Base-by-base conservation (phyloP, 1,140 invertebrate species). In the Pachypsylla venusta region DNA sequence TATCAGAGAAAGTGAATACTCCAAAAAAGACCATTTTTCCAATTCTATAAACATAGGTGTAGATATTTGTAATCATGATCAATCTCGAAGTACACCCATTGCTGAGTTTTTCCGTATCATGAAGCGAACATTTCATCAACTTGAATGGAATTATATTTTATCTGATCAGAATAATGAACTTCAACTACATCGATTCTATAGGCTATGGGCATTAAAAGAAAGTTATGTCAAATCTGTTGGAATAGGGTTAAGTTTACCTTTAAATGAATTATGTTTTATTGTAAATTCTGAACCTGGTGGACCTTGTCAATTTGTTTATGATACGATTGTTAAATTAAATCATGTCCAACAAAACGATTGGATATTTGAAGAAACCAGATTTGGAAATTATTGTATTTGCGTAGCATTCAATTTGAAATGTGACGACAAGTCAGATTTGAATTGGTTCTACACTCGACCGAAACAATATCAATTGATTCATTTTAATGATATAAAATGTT, bases 121-220 rank as follows among this genome's bases (percentile, higher is more conserved):
- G 91, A 77, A 76, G 22, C 75, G 80, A 61, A 85, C 89, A 67
- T 92, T 95, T 70, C 84, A 89, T 14, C 10, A 68, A 10, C 65
- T 74, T 3, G 93, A 97, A 72, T 96, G 91, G 92, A 62, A 64
- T 2, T 79, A 76, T 57, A 93, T 97, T 59, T 75, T 69, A 25
- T 70, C 70, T 16, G 67, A 65, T 61, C 14, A 62, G 13, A 72
- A 75, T 39, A 74, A 81, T 55, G 63, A 65, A 13, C 76, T 81
- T 42, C 74, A 84, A 73, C 65, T 90, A 14, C 70, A 72, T 5
- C 82, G 79, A 63, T 96, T 95, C 70, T 93, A 83, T 70, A 77
- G 93, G 59, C 76, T 87, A 68, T 97, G 93, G 93, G 85, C 87
- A 63, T 73, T 97, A n/a, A 97, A 98, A 75, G 94, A 98, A 70